A percentile compares a stretch with the other conserved stretches of the same genome.
phyloP scores from a whole-genome alignment of 2,113 vertebrate genomes.

The Raja brachyura region DNA sequence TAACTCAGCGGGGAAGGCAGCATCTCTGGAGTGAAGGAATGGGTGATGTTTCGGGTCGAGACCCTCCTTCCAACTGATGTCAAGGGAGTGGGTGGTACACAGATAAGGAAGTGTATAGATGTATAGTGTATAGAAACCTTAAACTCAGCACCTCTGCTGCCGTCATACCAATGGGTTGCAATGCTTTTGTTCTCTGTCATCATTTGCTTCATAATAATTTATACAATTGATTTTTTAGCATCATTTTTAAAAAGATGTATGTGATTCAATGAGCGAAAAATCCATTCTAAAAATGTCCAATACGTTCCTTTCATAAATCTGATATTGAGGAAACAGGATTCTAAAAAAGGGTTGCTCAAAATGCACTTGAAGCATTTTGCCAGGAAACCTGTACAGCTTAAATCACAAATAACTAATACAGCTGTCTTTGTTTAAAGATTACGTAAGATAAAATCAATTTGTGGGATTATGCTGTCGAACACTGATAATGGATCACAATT shows the following conservation, averaged over 20 bases:
- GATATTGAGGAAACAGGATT: background rate
- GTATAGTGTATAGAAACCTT: too few relatives aligned
- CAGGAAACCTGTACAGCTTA: background rate
- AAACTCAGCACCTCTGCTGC: too few relatives aligned
- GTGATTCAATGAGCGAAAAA: background rate
- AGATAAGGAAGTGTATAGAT: too few relatives aligned
- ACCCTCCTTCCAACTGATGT: too few relatives aligned
- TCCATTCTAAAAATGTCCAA: background rate
- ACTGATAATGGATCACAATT: background rate
- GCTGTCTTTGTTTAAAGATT: background rate
- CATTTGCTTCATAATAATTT: background rate
- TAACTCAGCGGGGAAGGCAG: too few relatives aligned
- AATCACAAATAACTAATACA: background rate
- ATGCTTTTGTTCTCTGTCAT: background rate
- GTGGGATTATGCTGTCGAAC: background rate
- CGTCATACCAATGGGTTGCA: background rate
- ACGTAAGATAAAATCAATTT: conserved; percentile 15
- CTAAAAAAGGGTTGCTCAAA: background rate
- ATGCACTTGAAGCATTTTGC: background rate
- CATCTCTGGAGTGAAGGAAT: too few relatives aligned
- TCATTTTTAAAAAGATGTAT: background rate
- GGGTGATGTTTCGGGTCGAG: too few relatives aligned
- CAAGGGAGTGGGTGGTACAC: too few relatives aligned
- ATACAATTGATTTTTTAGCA: background rate
- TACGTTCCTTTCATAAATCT: background rate